Evolutionary conservation across 2,113 vertebrate species (phyloP), one percentile per base, ranked within the genome.

Genomic region (Chamaetylas fuelleborni): DNA sequence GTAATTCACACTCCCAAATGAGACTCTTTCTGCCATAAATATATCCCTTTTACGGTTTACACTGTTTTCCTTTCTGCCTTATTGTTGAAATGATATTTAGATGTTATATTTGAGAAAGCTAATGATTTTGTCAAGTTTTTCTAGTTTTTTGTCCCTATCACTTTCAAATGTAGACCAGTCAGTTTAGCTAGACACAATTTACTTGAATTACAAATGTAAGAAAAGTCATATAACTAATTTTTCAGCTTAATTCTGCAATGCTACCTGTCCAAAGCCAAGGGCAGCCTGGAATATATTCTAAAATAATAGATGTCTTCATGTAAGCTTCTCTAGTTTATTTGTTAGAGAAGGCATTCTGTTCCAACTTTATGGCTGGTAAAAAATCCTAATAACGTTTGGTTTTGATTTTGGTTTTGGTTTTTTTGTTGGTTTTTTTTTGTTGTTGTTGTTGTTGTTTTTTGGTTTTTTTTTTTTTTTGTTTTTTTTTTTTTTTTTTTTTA

Each of bases 191-290:
- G 56, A 50, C 12, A 33, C 0, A 2, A 19, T 58, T 91, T 58
- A 62, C 28, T 12, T 18, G 13, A 62, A 50, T 62, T 81, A 24
- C 10, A 66, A 81, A 62, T 66, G 22, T 2, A 43, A 31, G 54
- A 61, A 53, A 81, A 74, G 14, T 50, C 0, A 0, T 28, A 13
- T 31, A n/a, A 65, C 19, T 48, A 0, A 40, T 64, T 86, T 86
- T 72, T 81, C 4, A 28, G 73, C 45, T 81, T 65, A 38, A 40
- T 70, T 65, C 11, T 65, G 14, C 19, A 28, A 24, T 36, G 28
- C 28, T 80, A 67, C 58, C 9, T 11, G 92, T 8, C 11, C 36
- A 89, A 61, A 83, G 19, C 29, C 40, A 69, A 83, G 11, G 7
- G 7, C 26, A 70, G 19, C 15, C 12, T 60, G 24, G 48, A 60